These are phyloP conservation scores for Clarias macrocephalus DNA, from an alignment of 2,113 vertebrate genomes.

Conservation along the genomic window DNA sequence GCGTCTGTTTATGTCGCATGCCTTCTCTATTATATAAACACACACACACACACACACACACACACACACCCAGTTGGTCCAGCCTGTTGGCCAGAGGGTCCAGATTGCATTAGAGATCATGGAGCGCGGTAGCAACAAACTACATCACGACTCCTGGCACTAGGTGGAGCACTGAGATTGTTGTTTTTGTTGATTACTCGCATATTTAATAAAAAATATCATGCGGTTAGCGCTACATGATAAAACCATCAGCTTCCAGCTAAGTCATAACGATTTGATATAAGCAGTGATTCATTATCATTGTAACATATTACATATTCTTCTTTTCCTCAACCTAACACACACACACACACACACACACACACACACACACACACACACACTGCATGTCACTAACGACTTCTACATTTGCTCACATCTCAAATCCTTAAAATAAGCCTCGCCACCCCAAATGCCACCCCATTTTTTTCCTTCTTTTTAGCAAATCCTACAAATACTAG, in stretches of 20 bases:
- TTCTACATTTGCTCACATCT: background rate
- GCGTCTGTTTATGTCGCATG: background rate
- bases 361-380: too few species aligned
- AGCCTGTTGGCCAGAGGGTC: constrained; percentile 37
- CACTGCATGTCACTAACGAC: background rate
- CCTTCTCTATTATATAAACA: background rate
- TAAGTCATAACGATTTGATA: background rate
- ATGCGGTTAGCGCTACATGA: background rate
- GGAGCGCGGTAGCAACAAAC: constrained; percentile 40
- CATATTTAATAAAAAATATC: background rate
- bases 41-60: constrained; percentile 36
- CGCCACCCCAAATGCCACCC: background rate
- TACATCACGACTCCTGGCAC: constrained; percentile 48
- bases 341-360: too few species aligned
- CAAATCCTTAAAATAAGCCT: background rate
- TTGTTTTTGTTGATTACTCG: constrained; percentile 27
- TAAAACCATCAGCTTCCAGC: background rate
- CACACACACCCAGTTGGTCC: constrained; percentile 3
- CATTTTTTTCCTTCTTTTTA: background rate
- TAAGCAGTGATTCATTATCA: background rate
- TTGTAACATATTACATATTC: background rate
- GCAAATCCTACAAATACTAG: background rate
- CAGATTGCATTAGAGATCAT: constrained; percentile 62
- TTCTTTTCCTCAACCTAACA: background rate
- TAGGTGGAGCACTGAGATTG: constrained; percentile 26